Evolutionary conservation across 1,140 invertebrate genomes (phyloP), one percentile per base, ranked within the genome.

Genomic region (Cotesia vestalis): DNA sequence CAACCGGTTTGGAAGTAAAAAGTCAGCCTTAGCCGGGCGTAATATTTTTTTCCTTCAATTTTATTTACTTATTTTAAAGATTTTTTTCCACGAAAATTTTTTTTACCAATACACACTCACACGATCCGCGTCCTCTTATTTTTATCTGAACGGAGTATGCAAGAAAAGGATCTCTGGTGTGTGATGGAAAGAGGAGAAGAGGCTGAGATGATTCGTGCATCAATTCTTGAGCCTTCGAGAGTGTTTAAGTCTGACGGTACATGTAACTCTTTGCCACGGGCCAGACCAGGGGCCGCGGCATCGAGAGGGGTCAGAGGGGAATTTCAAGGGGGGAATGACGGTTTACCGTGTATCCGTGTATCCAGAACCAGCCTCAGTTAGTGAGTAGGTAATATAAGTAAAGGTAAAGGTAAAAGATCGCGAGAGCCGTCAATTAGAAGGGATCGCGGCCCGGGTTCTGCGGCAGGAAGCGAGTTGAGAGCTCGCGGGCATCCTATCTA

Each of bases 361-460:
- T 35, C 34, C 27, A 27, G 66, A 17, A 52, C 40, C 51, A 17
- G 57, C 17, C 11, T 46, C 11, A 46, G 40, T 46, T 46, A 9
- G 40, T 11, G 40, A 46, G 40, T 46, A 46, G 40, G 40, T 46
- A 46, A 46, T 27, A 27, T 27, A 27, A 27, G 27, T 27, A 27
- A 27, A 27, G 27, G 40, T 46, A 40, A 40, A 67, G 66, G 40
- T 67, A 67, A 66, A 71, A 66, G 70, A 72, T 72, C 69, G 63
- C 70, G 70, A 67, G 70, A 72, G 70, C 70, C 70, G 70, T 72
- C 70, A 72, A 72, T 72, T 72, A 72, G 70, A 62, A 46, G 40
- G 34, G 55, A 59, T 27, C 27, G 51, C 34, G 14, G 63, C 66
- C 53, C 51, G 66, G 51, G 66, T 27, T 27, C 27, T 27, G 66